A percentile compares a stretch with the other conserved stretches of the same genome.
phyloP scores from a whole-genome alignment of 2,797 vertebrate species.

The Smutsia temminckii region DNA sequence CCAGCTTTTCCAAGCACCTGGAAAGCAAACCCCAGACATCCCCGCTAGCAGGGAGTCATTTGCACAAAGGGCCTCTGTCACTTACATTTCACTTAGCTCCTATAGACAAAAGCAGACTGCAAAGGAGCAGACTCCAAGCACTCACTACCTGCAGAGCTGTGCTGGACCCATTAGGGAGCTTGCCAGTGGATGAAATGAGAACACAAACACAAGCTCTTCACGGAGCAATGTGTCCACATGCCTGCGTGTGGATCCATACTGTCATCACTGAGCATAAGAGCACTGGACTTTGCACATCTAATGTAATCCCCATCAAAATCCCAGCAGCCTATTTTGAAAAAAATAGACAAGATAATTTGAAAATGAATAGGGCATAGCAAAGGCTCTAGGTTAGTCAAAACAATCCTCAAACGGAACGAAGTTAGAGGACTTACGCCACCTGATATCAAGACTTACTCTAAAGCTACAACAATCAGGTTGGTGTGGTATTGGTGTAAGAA shows the following conservation, averaged over 20 bases:
- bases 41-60: background rate
- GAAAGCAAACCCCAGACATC: background rate
- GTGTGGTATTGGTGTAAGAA: background rate
- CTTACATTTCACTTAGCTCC: background rate
- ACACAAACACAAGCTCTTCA: background rate
- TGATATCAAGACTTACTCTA: background rate
- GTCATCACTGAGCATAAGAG: background rate
- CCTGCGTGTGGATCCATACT: background rate
- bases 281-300: background rate
- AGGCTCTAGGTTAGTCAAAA: background rate
- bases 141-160: background rate
- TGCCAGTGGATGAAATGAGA: background rate
- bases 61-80: background rate
- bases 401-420: background rate
- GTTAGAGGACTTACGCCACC: background rate
- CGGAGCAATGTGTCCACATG: background rate
- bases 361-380: conserved; percentile 34
- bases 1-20: background rate
- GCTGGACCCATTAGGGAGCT: background rate
- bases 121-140: background rate
- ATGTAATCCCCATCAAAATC: background rate
- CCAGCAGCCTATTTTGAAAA: background rate
- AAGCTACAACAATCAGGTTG: background rate
- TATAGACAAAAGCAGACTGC: conserved; percentile 10
- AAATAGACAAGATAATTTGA: background rate